Base-by-base conservation (phyloP, 2,888 invertebrate genomes). In the Pristionchus fissidentatus region DNA sequence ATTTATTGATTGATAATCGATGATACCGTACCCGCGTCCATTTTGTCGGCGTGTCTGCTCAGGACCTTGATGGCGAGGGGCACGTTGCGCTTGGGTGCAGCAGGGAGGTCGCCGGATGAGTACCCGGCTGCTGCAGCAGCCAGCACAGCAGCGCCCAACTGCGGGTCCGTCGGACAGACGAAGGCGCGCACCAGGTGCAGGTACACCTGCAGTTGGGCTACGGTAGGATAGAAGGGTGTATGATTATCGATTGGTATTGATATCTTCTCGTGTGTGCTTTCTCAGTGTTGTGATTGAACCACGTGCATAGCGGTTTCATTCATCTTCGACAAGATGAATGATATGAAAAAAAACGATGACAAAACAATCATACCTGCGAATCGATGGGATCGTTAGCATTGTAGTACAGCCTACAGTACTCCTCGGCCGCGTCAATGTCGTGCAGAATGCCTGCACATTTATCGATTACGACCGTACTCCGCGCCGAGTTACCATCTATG, bases 31-130 rank as follows among this genome's bases (percentile, higher is more conserved):
- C 95, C 93, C 0, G 97, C 96, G 89, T 97, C 95, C 90, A 98
- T 96, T 93, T 95, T 95, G 15, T 95, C 94, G 0, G 97, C 96
- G 93, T 97, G 95, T 88, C 95, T 95, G 90, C 96, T 95, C 55
- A 98, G 93, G 83, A 98, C 94, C 87, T 94, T 94, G 7, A 98
- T 93, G 10, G 97, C 96, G 83, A 95, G 95, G 89, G 95, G 95
- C 60, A 96, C 93, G 93, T 97, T 0, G 96, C 95, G 78, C 95
- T 94, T 0, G 95, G 91, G 57, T n/a, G n/a, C n/a, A 87, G 88
- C 3, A 87, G 86, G 19, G 8, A 90, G 85, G 26, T 62, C 52
- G 35, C 86, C 85, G 13, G 85, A 81, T 22, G 26, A 13, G 70
- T 84, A 70, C 5, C 83, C 83, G 5, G 87, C 84, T 19, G 79